phyloP scores from a whole-genome alignment of 2,113 vertebrate species.

The Ophiodon elongatus region DNA sequence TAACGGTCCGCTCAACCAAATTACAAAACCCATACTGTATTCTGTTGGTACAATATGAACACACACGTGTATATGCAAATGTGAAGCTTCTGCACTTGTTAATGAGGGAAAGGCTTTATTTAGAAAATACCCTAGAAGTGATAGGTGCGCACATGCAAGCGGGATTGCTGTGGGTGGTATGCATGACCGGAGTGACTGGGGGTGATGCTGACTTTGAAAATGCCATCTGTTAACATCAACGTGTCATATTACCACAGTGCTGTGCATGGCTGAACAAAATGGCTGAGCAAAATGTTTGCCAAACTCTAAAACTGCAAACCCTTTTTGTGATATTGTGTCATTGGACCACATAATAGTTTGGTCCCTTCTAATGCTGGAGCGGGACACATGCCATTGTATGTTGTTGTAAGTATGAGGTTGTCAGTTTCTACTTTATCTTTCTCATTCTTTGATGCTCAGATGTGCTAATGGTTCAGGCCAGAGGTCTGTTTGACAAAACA shows the following conservation, averaged over 20 bases:
- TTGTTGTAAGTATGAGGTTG: not conserved
- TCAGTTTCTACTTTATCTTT: not conserved
- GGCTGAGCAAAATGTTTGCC: not conserved
- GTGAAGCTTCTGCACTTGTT: no score
- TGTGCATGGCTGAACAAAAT: no score
- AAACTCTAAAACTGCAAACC: not conserved
- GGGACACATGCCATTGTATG: not conserved
- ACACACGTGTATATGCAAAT: not conserved
- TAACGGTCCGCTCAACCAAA: not conserved
- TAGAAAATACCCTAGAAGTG: not conserved
- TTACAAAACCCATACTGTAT: not conserved
- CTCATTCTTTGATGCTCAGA: not conserved
- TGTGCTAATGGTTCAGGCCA: not conserved
- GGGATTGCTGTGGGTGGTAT: not conserved
- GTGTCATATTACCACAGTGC: not conserved
- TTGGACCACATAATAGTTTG: not conserved
- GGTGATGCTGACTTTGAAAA: slow-evolving; percentile 20
- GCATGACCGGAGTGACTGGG: not conserved
- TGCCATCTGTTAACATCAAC: slow-evolving; percentile 24
- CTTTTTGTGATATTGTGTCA: not conserved
- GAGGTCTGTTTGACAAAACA: not conserved
- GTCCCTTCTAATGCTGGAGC: no score
- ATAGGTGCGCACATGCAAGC: not conserved
- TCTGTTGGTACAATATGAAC: not conserved
- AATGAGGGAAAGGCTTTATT: no score